Base-by-base conservation (phyloP, 2,888 invertebrate species). In the Tenthredo amoena region DNA sequence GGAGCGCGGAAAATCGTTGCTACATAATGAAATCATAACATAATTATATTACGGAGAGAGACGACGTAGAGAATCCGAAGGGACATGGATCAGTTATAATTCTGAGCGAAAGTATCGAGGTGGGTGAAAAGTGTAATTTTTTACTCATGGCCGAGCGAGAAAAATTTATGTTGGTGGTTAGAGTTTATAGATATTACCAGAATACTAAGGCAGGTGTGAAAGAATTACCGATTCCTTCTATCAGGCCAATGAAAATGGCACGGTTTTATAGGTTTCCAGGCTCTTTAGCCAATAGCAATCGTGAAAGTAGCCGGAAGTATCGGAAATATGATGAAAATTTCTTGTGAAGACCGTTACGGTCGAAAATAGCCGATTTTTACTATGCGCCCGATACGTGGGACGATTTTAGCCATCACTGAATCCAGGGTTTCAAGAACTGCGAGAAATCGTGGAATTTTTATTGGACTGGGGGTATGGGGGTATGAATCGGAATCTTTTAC, bases 1-100 rank as follows among this genome's bases (percentile, higher is more conserved):
- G 12, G 6, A 74, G 72, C n/a, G 72, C 1, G 40, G 26, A 40
- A 43, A 15, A 43, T 40, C 12, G 40, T 74, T 43, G 72, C 9
- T 21, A 43, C 12, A 15, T 74, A 74, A 74, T 74, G 72, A n/a
- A 74, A 74, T n/a, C 72, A 74, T 74, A 74, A 74, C 72, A 43
- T 43, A 74, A 74, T 74, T 43, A 74, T 15, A 68, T 34, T 34
- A 62, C 21, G 62, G 18, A 34, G 6, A 68, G 26, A 68, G 10
- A 21, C 0, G 72, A 43, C 12, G 72, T 9, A 26, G 43, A 43
- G 21, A 31, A 74, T 31, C 21, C 43, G 12, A 21, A 40, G 43
- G 43, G 18, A 74, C 72, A 37, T 74, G 72, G 43, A 43, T 43
- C 72, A 74, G 72, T 43, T 74, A 9, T 40, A 74, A 74, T 74